These are phyloP conservation scores for Ylistrum balloti DNA, from an alignment of 1,140 invertebrate genomes.

Conservation along the genomic window DNA sequence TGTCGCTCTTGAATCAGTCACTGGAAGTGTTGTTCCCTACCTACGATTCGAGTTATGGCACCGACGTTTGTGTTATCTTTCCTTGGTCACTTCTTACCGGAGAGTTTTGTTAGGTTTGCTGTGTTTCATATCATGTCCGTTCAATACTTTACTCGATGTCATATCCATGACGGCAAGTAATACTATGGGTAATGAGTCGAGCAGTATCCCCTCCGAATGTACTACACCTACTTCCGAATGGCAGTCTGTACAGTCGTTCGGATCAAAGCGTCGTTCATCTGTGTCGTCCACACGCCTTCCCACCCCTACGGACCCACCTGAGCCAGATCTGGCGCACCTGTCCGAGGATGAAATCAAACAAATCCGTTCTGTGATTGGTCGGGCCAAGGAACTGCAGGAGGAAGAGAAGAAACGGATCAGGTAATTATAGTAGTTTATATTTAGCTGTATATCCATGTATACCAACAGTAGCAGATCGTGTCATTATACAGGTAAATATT, in stretches of 20 bases:
- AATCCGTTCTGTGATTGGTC: conserved; percentile 86
- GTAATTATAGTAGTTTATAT: conserved; percentile 60
- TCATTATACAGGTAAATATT: too few relatives aligned
- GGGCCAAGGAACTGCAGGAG: conserved; percentile 84
- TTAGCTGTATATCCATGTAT: too few relatives aligned
- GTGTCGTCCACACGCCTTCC: conserved; percentile 72
- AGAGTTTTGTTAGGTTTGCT: conserved; percentile 27
- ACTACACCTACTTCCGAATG: conserved; percentile 69
- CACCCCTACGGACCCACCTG: conserved; percentile 85
- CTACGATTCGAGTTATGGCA: background rate
- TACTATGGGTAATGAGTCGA: conserved; percentile 75
- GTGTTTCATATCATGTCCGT: background rate
- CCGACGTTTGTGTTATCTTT: background rate
- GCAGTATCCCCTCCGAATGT: conserved; percentile 68
- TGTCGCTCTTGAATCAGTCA: background rate
- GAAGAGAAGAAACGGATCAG: conserved; percentile 78
- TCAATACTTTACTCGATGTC: conserved; percentile 33
- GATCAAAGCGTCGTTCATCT: conserved; percentile 71
- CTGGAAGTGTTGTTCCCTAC: background rate
- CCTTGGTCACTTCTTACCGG: background rate
- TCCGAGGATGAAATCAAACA: conserved; percentile 85
- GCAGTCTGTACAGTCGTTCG: conserved; percentile 70
- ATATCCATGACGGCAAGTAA: conserved; percentile 44
- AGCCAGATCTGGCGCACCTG: conserved; percentile 86
- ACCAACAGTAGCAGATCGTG: too few relatives aligned